Conservation (phyloP, 2,113 vertebrate genomes). For the Pedionomus torquatus region DNA sequence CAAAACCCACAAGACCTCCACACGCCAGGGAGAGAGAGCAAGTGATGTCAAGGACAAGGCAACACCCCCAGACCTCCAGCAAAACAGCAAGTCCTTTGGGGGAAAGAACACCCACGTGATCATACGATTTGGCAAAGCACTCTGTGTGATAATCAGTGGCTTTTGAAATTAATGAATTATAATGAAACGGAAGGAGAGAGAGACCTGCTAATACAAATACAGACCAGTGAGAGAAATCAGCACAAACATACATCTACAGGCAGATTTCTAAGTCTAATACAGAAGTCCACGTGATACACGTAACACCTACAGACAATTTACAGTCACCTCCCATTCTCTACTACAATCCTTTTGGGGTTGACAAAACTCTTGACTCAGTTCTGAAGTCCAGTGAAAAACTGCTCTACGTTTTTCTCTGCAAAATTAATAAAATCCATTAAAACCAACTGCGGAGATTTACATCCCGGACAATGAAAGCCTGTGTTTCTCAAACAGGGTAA, state of each 20-base stretch:
- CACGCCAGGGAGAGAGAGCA: background rate
- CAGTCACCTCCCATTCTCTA: background rate
- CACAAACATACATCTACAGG: background rate
- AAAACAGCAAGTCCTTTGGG: background rate
- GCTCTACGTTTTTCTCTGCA: background rate
- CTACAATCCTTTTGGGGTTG: background rate
- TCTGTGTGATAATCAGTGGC: accelerated
- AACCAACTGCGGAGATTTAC: background rate
- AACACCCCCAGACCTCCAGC: background rate
- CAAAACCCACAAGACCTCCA: background rate
- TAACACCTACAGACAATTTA: background rate
- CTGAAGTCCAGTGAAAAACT: background rate
- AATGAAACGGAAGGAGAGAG: background rate
- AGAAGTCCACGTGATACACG: background rate
- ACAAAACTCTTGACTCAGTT: background rate
- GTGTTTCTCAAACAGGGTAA: background rate
- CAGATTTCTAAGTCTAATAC: background rate
- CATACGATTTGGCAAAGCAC: background rate
- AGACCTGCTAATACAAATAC: background rate
- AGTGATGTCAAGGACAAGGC: background rate
- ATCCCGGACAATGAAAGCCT: background rate
- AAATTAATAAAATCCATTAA: background rate
- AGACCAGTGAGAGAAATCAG: background rate
- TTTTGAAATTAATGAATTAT: background rate
- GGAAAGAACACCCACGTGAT: background rate